phyloP scores from a whole-genome alignment of 2,797 vertebrate species.

The Hemitrygon akajei region DNA sequence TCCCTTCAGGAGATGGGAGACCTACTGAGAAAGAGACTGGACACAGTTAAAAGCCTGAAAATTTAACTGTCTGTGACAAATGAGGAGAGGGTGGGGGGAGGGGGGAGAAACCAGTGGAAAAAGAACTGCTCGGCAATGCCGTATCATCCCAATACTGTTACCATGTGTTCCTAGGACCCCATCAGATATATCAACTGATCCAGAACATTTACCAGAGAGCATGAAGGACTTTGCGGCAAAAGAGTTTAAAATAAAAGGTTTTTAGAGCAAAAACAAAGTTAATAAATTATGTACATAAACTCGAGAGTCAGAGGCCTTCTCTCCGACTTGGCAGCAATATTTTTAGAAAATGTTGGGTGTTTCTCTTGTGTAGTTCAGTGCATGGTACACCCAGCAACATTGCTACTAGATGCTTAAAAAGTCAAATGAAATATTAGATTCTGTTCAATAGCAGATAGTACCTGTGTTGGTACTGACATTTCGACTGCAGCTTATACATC shows the following conservation, averaged over 20 bases:
- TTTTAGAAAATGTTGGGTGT: constrained; percentile 18
- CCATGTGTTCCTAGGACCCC: constrained; percentile 6
- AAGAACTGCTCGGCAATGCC: background rate
- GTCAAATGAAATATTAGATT: constrained; percentile 25
- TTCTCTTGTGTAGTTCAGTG: constrained; percentile 29
- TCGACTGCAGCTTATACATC: constrained; percentile 28
- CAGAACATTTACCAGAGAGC: constrained; percentile 33
- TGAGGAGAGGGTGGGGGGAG: background rate
- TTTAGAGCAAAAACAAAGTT: constrained; percentile 32
- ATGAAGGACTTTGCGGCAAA: constrained; percentile 36
- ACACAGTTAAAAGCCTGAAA: constrained; percentile 86
- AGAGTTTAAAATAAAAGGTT: constrained; percentile 36
- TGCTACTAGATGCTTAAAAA: background rate
- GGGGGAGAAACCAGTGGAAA: background rate
- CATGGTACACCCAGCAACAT: constrained; percentile 17
- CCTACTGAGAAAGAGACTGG: constrained; percentile 85
- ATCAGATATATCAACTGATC: constrained; percentile 30
- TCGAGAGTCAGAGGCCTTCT: constrained; percentile 30
- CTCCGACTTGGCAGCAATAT: constrained; percentile 29
- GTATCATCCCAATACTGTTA: background rate
- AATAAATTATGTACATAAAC: constrained; percentile 38
- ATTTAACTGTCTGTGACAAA: constrained; percentile 59
- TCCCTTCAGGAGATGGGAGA: constrained; percentile 89
- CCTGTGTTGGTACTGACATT: constrained; percentile 19
- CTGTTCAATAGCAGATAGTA: constrained; percentile 7